Percentiles rank a stretch among this genome's conserved stretches.
Evolutionary conservation across 2,113 vertebrate species (phyloP).

Genomic region (Muscicapa adusta): DNA sequence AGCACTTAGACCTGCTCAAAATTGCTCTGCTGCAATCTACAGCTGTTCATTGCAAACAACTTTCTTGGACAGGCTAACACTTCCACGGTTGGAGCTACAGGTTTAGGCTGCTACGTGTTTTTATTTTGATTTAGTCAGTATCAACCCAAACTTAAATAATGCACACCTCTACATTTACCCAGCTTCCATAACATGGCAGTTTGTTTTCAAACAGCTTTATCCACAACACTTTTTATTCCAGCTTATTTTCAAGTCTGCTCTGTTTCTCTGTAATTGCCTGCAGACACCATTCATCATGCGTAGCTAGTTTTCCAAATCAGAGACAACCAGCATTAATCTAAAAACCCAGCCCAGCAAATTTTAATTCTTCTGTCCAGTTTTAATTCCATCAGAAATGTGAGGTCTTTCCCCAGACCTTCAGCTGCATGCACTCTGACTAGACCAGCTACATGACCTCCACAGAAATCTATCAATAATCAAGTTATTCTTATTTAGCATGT

Average conservation of each 20-base stretch:
- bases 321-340: neutral
- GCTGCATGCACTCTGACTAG: neutral
- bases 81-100: neutral
- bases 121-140: neutral
- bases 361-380: neutral
- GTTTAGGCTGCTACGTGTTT: neutral
- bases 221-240: neutral
- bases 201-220: neutral
- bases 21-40: neutral
- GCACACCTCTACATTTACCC: neutral
- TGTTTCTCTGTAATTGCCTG: neutral
- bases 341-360: neutral
- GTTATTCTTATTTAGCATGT: neutral
- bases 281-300: neutral
- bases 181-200: neutral
- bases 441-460: neutral
- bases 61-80: neutral
- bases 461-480: neutral
- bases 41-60: neutral
- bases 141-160: neutral
- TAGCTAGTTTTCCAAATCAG: neutral
- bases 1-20: neutral
- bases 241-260: neutral
- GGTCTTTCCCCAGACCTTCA: neutral
- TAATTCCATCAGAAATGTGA: neutral